These are phyloP conservation scores for Mesocentrotus franciscanus DNA, from an alignment of 53 echinoderm and acorn worm genomes.

Conservation along the genomic window DNA sequence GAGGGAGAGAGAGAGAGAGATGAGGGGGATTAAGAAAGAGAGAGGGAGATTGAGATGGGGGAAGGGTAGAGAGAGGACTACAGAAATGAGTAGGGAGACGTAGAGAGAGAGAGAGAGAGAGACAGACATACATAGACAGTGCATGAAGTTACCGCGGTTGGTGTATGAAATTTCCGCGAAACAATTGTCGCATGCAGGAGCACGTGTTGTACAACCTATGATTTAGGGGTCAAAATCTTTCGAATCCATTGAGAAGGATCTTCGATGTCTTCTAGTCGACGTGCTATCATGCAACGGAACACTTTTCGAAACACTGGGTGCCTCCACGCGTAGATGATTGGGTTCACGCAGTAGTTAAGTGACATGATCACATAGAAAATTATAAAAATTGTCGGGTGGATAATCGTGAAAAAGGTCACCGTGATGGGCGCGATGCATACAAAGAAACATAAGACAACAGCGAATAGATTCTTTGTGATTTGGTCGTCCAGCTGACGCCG, in stretches of 20 bases:
- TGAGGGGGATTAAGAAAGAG: too few species aligned
- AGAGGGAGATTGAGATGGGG: too few species aligned
- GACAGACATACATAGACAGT: background rate
- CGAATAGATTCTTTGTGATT: conserved; percentile 11
- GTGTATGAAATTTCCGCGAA: too few species aligned
- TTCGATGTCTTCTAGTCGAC: background rate
- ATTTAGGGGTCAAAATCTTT: background rate
- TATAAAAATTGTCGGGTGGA: background rate
- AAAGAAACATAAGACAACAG: conserved; percentile 1
- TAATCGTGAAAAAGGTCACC: background rate
- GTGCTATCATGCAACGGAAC: conserved; percentile 3
- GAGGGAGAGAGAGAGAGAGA: too few species aligned
- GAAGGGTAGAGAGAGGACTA: too few species aligned
- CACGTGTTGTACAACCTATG: background rate
- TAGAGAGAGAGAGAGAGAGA: background rate
- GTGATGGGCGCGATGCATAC: conserved; percentile 1
- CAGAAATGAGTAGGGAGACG: too few species aligned
- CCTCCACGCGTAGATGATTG: background rate
- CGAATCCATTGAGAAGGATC: background rate
- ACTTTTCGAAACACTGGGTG: conserved; percentile 39
- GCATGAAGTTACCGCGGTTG: too few species aligned
- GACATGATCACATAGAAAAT: conserved; percentile 24
- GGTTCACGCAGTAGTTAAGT: conserved; percentile 9
- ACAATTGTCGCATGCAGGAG: too few species aligned
- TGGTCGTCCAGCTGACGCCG: background rate